These are phyloP conservation scores for Holotrichia oblita DNA, from an alignment of 1,140 invertebrate genomes.

Conservation along the genomic window DNA sequence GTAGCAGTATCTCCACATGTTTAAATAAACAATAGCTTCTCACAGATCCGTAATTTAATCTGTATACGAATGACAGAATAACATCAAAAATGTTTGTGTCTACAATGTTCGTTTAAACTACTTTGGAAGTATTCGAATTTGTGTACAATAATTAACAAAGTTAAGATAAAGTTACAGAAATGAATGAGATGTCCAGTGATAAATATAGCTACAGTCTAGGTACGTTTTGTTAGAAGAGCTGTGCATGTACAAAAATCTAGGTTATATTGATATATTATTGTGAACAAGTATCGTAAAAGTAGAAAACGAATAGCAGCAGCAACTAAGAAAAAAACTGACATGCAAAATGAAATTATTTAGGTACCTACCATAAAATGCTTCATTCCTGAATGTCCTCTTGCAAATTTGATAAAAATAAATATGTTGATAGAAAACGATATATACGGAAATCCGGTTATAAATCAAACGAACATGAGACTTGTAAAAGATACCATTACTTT, in stretches of 20 bases:
- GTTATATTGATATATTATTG: no score
- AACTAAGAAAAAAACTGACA: not conserved
- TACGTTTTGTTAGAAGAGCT: conserved; percentile 6
- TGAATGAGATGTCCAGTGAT: not conserved
- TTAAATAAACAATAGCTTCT: not conserved
- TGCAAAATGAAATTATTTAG: not conserved
- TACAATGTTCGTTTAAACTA: not conserved
- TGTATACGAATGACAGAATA: not conserved
- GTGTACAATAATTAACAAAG: not conserved
- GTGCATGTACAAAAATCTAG: conserved; percentile 9
- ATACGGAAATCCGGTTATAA: not conserved
- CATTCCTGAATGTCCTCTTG: no score
- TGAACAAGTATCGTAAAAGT: not conserved
- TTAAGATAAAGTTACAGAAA: not conserved
- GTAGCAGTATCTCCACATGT: no score
- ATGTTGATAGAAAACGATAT: no score
- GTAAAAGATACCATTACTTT: conserved; percentile 5
- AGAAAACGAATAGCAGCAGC: not conserved
- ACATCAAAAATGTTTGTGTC: not conserved
- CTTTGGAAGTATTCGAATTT: not conserved
- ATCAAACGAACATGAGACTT: not conserved
- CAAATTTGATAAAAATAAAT: not conserved
- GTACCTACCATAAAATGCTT: not conserved
- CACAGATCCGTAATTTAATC: not conserved
- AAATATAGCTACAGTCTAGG: not conserved